Conservation (phyloP, 2,113 vertebrate genomes). For the Hymenochirus boettgeri region DNA sequence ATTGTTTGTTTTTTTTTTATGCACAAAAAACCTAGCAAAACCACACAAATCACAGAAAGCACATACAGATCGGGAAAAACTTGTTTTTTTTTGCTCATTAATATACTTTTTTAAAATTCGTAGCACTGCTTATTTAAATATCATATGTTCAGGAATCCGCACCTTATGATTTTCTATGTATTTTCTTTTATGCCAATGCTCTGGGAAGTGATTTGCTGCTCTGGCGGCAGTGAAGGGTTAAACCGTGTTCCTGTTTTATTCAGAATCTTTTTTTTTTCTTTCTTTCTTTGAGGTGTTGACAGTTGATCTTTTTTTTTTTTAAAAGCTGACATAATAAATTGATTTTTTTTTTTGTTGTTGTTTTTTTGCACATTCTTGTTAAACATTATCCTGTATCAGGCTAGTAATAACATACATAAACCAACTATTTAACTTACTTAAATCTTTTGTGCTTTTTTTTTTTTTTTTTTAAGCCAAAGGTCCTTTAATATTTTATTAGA, state of each 20-base stretch:
- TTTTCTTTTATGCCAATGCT: not conserved
- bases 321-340: not conserved
- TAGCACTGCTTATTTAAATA: constrained; percentile 7
- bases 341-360: not conserved
- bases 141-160: not conserved
- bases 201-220: not conserved
- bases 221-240: not conserved
- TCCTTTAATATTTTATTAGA: no score
- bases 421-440: not conserved
- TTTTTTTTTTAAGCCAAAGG: no score
- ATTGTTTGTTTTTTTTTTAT: no score
- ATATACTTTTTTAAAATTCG: not conserved
- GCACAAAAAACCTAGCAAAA: no score
- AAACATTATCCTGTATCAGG: not conserved
- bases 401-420: constrained; percentile 6
- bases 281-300: not conserved
- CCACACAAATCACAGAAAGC: no score
- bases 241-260: not conserved
- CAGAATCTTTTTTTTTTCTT: not conserved
- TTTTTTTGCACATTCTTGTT: constrained; percentile 12
- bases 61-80: no score
- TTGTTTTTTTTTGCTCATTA: no score
- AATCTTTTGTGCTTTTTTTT: no score
- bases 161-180: not conserved
- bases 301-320: not conserved